Base-by-base conservation (phyloP, 2,888 invertebrate species). In the Drosophila colorata region DNA sequence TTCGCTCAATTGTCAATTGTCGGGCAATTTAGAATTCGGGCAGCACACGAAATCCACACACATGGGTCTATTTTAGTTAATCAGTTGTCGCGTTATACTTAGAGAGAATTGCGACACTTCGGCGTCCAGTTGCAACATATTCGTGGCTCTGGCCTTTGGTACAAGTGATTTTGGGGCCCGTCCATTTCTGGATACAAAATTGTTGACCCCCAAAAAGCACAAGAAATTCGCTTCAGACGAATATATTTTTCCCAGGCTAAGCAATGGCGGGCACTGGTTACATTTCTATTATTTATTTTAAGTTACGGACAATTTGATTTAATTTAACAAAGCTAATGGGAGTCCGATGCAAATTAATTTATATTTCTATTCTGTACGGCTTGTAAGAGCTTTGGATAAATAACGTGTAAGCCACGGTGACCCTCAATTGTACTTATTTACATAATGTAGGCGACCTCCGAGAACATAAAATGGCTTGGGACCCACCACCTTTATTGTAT, bases 1-100 rank as follows among this genome's bases (percentile, higher is more conserved):
- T 86, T 78, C 61, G 59, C 88, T 83, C 87, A 83, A 83, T 83
- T 83, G 68, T 77, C 83, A 88, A 88, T 88, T 88, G 87, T 88
- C 63, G 78, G 61, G 84, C 64, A 83, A 83, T 83, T 88, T 83
- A 80, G 63, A 61, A 84, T 86, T 67, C 53, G 83, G 73, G 55
- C 61, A 65, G 52, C 48, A 57, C 52, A 73, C 64, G 37, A 57
- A 69, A 69, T 64, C 61, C 65, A 65, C 63, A 61, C 52, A 48
- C 48, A 67, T 33, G 68, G 66, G 47, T 66, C 53, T 79, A 75
- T 70, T 79, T 82, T 73, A 70, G 83, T 81, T 81, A 71, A 75
- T 63, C 73, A 69, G 69, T 31, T 60, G 53, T 53, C 49, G 78
- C 41, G 43, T 48, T 63, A 47, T 48, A 38, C 63, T 68, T 77